These are phyloP conservation scores for Drosophila putrida DNA, from an alignment of 2,888 invertebrate genomes.

Conservation along the genomic window DNA sequence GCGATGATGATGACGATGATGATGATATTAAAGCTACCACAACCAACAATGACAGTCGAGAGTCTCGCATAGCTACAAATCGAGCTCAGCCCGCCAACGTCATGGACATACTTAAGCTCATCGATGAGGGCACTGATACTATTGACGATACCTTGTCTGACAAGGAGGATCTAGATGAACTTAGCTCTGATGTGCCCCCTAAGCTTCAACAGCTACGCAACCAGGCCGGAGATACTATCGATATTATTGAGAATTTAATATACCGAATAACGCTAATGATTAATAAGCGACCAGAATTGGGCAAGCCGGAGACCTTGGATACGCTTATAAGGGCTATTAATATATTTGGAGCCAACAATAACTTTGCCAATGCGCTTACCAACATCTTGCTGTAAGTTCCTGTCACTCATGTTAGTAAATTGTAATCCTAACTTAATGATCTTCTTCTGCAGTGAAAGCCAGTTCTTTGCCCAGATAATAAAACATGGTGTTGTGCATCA, in stretches of 20 bases:
- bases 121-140: conserved; percentile 80
- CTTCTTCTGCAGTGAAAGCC: conserved; percentile 76
- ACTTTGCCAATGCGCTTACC: conserved; percentile 82
- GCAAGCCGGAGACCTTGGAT: conserved; percentile 83
- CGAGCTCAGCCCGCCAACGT: conserved; percentile 63
- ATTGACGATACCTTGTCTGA: conserved; percentile 83
- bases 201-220: conserved; percentile 70
- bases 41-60: conserved; percentile 46
- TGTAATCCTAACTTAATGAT: neutral
- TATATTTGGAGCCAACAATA: conserved; percentile 82
- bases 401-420: neutral
- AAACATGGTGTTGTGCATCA: conserved; percentile 83
- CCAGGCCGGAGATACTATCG: conserved; percentile 75
- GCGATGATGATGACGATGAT: conserved; percentile 84
- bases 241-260: conserved; percentile 83
- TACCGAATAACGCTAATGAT: conserved; percentile 82
- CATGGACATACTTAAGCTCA: conserved; percentile 83
- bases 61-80: conserved; percentile 62
- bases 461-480: conserved; percentile 84
- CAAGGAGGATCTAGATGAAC: conserved; percentile 83
- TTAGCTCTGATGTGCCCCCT: conserved; percentile 75
- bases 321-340: conserved; percentile 83
- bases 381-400: conserved; percentile 83
- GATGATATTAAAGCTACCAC: conserved; percentile 57
- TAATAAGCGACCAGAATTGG: conserved; percentile 82